phyloP scores from a whole-genome alignment of 1,140 invertebrate species.

The Drosophila arawakana region DNA sequence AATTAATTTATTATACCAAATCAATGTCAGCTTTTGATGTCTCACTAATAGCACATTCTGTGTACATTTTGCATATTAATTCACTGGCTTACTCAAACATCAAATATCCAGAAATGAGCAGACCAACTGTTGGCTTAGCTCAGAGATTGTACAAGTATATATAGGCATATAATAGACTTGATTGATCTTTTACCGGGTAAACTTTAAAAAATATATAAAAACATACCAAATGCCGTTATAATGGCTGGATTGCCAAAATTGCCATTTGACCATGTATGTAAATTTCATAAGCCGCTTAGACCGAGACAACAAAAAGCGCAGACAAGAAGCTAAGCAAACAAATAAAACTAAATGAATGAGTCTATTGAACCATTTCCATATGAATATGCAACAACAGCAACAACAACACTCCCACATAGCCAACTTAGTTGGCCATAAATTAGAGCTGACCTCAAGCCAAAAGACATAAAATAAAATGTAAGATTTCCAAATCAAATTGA shows the following conservation, averaged over 20 bases:
- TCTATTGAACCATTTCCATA: slow-evolving; percentile 52
- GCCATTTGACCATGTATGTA: slow-evolving; percentile 55
- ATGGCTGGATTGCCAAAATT: slow-evolving; percentile 62
- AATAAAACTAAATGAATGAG: slow-evolving; percentile 41
- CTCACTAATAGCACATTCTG: slow-evolving; percentile 49
- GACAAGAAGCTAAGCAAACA: slow-evolving; percentile 57
- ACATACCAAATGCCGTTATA: slow-evolving; percentile 53
- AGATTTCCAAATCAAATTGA: slow-evolving; percentile 56
- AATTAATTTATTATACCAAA: slow-evolving; percentile 76
- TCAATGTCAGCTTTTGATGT: slow-evolving; percentile 59
- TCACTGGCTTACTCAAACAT: slow-evolving; percentile 45
- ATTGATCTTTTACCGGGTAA: slow-evolving; percentile 47
- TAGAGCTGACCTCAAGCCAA: slow-evolving; percentile 30
- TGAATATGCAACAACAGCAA: slow-evolving; percentile 34
- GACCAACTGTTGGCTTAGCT: not conserved
- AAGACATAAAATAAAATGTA: slow-evolving; percentile 44
- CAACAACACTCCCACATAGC: slow-evolving; percentile 52
- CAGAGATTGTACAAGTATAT: not conserved
- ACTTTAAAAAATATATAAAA: slow-evolving; percentile 41
- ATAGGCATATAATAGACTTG: not conserved
- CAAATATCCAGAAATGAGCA: slow-evolving; percentile 18
- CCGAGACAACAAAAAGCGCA: slow-evolving; percentile 14
- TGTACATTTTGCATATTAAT: slow-evolving; percentile 64
- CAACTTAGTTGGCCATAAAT: slow-evolving; percentile 57
- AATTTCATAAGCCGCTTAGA: slow-evolving; percentile 64